Evolutionary conservation across 1,140 invertebrate species (phyloP).

Genomic region (Bombus polaris): DNA sequence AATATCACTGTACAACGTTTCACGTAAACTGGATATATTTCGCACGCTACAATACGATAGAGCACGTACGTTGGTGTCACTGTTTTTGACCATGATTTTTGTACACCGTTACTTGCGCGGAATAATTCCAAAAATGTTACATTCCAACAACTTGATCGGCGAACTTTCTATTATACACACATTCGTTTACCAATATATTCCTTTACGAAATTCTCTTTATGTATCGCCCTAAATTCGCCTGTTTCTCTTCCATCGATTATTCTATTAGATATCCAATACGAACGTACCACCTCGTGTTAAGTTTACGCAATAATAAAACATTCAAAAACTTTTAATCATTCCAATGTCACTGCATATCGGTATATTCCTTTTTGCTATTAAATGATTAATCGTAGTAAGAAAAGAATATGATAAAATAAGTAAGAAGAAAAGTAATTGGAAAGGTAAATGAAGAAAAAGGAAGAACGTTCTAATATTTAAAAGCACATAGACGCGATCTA

Average conservation of each 20-base stretch:
- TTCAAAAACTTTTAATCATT: too few species aligned
- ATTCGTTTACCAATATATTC: constrained; percentile 1
- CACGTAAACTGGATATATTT: constrained; percentile 66
- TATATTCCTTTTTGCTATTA: not conserved
- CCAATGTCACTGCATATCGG: too few species aligned
- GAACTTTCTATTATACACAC: not conserved
- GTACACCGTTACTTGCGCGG: not conserved
- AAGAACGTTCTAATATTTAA: constrained; percentile 40
- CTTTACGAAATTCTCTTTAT: too few species aligned
- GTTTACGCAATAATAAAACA: not conserved
- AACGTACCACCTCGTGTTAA: too few species aligned
- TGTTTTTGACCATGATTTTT: not conserved
- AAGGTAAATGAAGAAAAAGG: not conserved
- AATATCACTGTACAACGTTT: constrained; percentile 34
- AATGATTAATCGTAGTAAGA: not conserved
- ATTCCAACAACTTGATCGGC: not conserved
- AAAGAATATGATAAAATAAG: not conserved
- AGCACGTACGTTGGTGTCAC: constrained; percentile 32
- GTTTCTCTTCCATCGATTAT: too few species aligned
- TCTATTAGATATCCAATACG: not conserved
- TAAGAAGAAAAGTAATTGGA: not conserved
- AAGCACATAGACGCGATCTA: not conserved
- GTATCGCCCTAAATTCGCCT: too few species aligned
- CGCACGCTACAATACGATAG: constrained; percentile 42
- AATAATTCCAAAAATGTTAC: not conserved